phyloP scores from a whole-genome alignment of 1,140 invertebrate species.

The Adoxophyes honmai region DNA sequence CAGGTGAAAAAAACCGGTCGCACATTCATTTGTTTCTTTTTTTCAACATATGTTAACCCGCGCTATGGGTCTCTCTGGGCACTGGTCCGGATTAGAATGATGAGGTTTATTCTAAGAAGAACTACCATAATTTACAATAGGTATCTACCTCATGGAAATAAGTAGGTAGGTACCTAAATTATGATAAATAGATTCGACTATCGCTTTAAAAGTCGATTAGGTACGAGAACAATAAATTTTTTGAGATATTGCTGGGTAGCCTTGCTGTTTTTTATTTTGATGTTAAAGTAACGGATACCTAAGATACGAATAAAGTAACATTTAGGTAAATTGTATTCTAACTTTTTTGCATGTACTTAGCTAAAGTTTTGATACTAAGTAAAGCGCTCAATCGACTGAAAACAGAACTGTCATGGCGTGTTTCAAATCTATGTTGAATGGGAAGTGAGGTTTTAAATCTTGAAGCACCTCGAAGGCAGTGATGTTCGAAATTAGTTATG shows the following conservation, averaged over 20 bases:
- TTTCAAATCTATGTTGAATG: no score
- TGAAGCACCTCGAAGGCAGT: no score
- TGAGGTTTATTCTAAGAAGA: slow-evolving; percentile 54
- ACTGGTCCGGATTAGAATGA: slow-evolving; percentile 61
- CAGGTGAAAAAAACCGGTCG: slow-evolving; percentile 62
- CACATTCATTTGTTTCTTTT: slow-evolving; percentile 66
- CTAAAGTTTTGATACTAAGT: no score
- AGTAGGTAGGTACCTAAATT: slow-evolving; percentile 26
- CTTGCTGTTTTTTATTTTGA: no score
- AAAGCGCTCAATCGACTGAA: no score
- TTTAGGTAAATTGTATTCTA: no score
- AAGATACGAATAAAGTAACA: no score
- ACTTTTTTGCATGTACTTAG: no score
- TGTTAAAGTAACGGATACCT: no score
- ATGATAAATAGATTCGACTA: slow-evolving; percentile 32
- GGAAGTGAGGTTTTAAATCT: no score
- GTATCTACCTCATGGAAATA: slow-evolving; percentile 19
- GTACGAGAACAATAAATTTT: slow-evolving; percentile 17
- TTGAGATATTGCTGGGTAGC: no score
- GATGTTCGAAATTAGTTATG: background rate
- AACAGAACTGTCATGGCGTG: no score
- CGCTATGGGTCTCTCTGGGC: slow-evolving; percentile 55
- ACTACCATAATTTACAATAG: slow-evolving; percentile 43
- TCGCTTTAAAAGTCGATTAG: slow-evolving; percentile 12
- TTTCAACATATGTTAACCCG: slow-evolving; percentile 44